These are phyloP conservation scores for Luffia ferchaultella DNA, from an alignment of 2,888 invertebrate species.

Conservation along the genomic window DNA sequence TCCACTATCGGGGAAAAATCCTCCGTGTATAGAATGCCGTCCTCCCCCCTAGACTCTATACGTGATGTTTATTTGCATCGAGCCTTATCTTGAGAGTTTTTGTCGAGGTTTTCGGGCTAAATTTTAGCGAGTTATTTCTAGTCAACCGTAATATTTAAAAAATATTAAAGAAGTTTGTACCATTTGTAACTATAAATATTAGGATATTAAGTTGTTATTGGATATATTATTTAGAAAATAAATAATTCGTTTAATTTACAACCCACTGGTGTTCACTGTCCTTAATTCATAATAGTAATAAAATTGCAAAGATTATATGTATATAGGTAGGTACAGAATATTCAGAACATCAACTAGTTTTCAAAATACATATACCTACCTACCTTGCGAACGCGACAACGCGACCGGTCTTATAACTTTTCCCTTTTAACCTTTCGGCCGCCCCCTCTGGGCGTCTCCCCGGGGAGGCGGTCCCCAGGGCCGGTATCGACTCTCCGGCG, in stretches of 20 bases:
- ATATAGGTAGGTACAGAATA: too few relatives aligned
- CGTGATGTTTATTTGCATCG: slow-evolving; percentile 55
- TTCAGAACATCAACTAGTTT: neutral
- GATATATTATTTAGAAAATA: neutral
- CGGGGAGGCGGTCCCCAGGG: slow-evolving; percentile 66
- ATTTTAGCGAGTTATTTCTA: too few relatives aligned
- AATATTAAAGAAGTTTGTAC: neutral
- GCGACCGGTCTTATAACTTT: slow-evolving; percentile 66
- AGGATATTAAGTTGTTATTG: neutral
- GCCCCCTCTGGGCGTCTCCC: slow-evolving; percentile 32
- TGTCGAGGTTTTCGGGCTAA: neutral
- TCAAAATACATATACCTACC: neutral
- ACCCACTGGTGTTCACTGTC: neutral
- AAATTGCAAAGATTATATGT: too few relatives aligned
- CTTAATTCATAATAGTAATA: neutral
- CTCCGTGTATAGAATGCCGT: neutral
- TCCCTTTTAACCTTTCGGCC: slow-evolving; percentile 63
- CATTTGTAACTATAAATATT: neutral
- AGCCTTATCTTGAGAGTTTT: slow-evolving; percentile 18
- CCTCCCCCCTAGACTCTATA: slow-evolving; percentile 19
- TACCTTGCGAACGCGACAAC: slow-evolving; percentile 56
- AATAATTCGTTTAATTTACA: too few relatives aligned
- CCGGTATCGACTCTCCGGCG: slow-evolving; percentile 49
- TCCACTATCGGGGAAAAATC: neutral
- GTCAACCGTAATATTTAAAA: too few relatives aligned